Conservation (phyloP, 2,888 invertebrate species). For the Phortica okadai region DNA sequence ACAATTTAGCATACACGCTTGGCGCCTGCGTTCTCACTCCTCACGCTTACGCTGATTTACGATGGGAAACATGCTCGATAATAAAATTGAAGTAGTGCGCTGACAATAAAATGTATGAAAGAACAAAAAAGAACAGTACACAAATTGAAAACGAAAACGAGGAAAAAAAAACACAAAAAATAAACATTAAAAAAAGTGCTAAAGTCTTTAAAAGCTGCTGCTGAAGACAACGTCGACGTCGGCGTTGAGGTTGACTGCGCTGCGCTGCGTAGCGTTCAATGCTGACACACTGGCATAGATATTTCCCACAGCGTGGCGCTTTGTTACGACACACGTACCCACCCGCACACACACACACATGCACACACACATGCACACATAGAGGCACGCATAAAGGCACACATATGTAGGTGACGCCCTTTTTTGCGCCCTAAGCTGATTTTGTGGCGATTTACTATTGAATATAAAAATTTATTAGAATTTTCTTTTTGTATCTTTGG, state of each 20-base stretch:
- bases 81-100: too few relatives aligned
- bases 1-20: too few relatives aligned
- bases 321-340: constrained; percentile 39
- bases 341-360: constrained; percentile 22
- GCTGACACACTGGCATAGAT: constrained; percentile 2
- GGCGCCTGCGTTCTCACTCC: too few relatives aligned
- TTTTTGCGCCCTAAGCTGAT: constrained; percentile 43
- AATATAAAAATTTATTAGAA: constrained; percentile 64
- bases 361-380: constrained; percentile 21
- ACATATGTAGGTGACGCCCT: constrained; percentile 37
- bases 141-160: too few relatives aligned
- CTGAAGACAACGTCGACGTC: not conserved
- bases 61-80: too few relatives aligned
- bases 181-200: too few relatives aligned
- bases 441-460: constrained; percentile 71
- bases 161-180: too few relatives aligned
- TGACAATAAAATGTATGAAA: too few relatives aligned
- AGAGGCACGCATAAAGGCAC: not conserved
- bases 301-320: constrained; percentile 14
- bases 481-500: constrained; percentile 11
- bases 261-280: not conserved
- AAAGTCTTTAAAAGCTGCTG: too few relatives aligned
- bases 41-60: too few relatives aligned
- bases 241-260: not conserved
- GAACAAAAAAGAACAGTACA: too few relatives aligned